A percentile compares a stretch with the other conserved stretches of the same genome.
Conservation (phyloP, 2,888 invertebrate genomes). For the Coleophora deauratella region DNA sequence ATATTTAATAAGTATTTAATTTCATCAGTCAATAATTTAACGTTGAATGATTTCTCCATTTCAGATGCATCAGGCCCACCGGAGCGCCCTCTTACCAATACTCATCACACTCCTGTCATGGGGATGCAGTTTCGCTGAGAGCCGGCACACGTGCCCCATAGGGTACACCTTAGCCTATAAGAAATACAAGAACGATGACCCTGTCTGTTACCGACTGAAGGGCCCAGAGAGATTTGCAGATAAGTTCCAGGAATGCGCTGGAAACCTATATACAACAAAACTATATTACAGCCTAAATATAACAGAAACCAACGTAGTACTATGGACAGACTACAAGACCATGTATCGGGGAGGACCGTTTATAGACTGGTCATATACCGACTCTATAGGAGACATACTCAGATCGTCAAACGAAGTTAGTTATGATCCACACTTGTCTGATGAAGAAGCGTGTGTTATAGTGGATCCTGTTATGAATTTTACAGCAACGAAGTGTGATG, state of each 20-base stretch:
- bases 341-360: conserved; percentile 58
- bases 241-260: conserved; percentile 47
- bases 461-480: conserved; percentile 40
- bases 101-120: conserved; percentile 1
- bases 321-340: conserved; percentile 62
- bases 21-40: no score
- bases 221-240: conserved; percentile 49
- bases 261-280: conserved; percentile 46
- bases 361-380: conserved; percentile 50
- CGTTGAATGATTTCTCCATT: not conserved
- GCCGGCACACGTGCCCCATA: conserved; percentile 39
- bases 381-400: conserved; percentile 35
- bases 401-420: conserved; percentile 33
- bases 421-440: conserved; percentile 25
- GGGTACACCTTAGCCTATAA: conserved; percentile 42
- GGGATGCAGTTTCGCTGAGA: not conserved
- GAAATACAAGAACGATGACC: conserved; percentile 20
- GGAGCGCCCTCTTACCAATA: conserved; percentile 6
- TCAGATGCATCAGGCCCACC: not conserved
- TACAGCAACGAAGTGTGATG: conserved; percentile 45
- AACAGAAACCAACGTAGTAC: conserved; percentile 27
- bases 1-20: no score
- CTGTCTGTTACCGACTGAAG: conserved; percentile 51
- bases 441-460: conserved; percentile 48
- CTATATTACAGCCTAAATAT: conserved; percentile 39